Evolutionary conservation across 2,888 invertebrate genomes (phyloP), one percentile per base, ranked within the genome.

Genomic region (Pandemis corylana): DNA sequence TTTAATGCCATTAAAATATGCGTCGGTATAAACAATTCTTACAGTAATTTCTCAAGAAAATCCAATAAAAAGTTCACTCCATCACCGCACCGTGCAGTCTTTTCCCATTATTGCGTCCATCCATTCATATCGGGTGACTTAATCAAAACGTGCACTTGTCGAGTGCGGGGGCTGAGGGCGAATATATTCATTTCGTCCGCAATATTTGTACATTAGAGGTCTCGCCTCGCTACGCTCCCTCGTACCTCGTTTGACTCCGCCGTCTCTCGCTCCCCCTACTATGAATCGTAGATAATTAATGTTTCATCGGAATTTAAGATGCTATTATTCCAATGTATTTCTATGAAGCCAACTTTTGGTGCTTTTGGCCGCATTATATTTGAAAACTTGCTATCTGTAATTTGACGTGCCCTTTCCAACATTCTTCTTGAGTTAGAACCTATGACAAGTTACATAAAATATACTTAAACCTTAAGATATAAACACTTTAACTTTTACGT

Each of bases 181-280:
- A 90, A 93, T 92, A 89, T 94, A 93, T 94, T 94, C 93, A 94
- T 94, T 92, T 89, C 90, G 88, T 88, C 93, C 94, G 93, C 94
- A 94, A 94, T 94, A 93, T 94, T 94, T 94, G 94, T 93, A 92
- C 93, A 94, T 94, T 94, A 94, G 93, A 94, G 94, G 94, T 94
- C 93, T 92, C 90, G 93, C 85, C 86, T 90, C 89, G 89, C 87
- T 92, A 83, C 92, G 86, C 90, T 90, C 91, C 90, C 90, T 81
- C 77, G 80, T 56, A 83, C 85, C 83, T 80, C 82, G 81, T 85
- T 89, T 90, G 89, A 91, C 91, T 91, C 86, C 80, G 83, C 44
- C 13, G 44, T 15, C 53, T 73, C 56, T 51, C 44, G 28, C 42
- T 7, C 15, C 68, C 68, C 49, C 49, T 59, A 68, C 68, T 63